phyloP scores from a whole-genome alignment of 2,888 invertebrate species.

The Ormyrus labotus region DNA sequence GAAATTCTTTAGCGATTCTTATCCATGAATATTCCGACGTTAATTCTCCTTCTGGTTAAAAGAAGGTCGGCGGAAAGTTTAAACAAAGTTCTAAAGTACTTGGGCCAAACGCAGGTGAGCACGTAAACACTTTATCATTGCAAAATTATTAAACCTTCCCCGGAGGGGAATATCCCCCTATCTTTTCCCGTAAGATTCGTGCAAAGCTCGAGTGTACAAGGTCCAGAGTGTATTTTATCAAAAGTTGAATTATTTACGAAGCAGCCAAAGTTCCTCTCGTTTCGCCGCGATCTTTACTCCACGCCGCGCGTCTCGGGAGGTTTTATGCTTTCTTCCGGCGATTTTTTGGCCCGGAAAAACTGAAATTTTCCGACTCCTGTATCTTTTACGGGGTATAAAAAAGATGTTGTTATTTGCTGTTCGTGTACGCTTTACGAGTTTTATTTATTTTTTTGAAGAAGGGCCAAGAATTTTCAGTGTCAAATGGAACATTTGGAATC shows the following conservation, averaged over 20 bases:
- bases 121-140: slow-evolving; percentile 24
- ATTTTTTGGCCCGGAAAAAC: not conserved
- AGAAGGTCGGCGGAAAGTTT: no score
- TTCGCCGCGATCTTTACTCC: not conserved
- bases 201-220: not conserved
- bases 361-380: no score
- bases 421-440: not conserved
- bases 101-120: not conserved
- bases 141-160: slow-evolving; percentile 40
- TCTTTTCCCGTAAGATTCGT: not conserved
- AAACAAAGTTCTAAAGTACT: no score
- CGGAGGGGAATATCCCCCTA: not conserved
- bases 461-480: not conserved
- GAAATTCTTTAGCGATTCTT: no score
- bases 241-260: slow-evolving; percentile 46
- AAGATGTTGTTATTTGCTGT: not conserved
- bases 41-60: no score
- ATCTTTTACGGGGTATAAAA: not conserved
- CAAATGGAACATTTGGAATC: not conserved
- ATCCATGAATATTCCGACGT: no score
- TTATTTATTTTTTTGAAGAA: not conserved
- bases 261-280: slow-evolving; percentile 17
- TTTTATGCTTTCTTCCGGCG: not conserved
- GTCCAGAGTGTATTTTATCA: slow-evolving; percentile 31
- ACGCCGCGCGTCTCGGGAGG: not conserved